Evolutionary conservation across 2,888 invertebrate species (phyloP).

Genomic region (Blera fallax): DNA sequence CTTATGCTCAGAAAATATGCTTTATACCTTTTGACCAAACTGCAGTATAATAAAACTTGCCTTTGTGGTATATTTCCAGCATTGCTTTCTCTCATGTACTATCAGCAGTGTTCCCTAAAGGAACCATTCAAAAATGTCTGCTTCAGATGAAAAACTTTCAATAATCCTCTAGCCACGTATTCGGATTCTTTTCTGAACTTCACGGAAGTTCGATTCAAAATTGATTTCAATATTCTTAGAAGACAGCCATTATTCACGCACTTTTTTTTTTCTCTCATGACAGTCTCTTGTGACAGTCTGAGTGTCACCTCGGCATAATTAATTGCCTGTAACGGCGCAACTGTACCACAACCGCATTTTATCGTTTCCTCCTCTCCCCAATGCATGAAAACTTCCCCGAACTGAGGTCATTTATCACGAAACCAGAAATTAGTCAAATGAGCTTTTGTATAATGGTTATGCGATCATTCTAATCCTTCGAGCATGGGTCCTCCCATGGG

Average conservation of each 20-base stretch:
- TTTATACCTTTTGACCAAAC: too few relatives aligned
- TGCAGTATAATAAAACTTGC: too few relatives aligned
- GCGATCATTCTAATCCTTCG: conserved; percentile 40
- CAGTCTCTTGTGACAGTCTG: conserved; percentile 26
- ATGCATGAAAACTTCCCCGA: conserved; percentile 1
- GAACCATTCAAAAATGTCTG: neutral
- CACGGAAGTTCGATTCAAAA: conserved; percentile 8
- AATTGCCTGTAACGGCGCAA: conserved; percentile 41
- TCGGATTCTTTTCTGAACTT: neutral
- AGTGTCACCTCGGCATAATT: conserved; percentile 49
- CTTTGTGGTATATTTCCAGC: too few relatives aligned
- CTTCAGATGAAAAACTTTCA: neutral
- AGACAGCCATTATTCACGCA: conserved; percentile 20
- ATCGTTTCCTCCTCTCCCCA: conserved; percentile 5
- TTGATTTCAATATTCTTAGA: conserved; percentile 16
- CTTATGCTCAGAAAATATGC: too few relatives aligned
- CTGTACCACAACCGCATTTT: conserved; percentile 16
- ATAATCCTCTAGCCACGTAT: neutral
- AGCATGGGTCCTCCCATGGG: neutral
- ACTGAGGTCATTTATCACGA: conserved; percentile 58
- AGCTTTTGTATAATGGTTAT: conserved; percentile 59
- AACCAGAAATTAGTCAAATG: conserved; percentile 56
- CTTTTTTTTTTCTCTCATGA: neutral
- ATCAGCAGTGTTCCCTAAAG: neutral
- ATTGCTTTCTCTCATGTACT: too few relatives aligned